Evolutionary conservation across 2,888 invertebrate genomes (phyloP).

Genomic region (Masnerella sp.): DNA sequence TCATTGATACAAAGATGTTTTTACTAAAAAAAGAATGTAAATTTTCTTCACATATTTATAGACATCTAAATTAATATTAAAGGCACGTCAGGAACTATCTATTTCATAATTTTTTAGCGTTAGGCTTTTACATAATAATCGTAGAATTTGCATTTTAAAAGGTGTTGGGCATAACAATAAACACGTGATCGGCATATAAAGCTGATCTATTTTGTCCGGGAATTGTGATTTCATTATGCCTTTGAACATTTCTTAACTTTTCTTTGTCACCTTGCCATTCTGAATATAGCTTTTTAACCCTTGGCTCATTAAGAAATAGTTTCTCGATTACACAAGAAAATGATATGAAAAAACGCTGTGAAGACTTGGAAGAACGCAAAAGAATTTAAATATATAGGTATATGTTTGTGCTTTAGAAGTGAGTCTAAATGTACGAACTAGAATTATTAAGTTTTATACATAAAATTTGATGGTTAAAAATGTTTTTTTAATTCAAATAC

Average conservation of each 20-base stretch:
- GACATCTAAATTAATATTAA: slow-evolving; percentile 48
- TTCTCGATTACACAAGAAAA: too few relatives aligned
- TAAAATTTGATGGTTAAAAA: too few relatives aligned
- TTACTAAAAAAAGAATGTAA: slow-evolving; percentile 21
- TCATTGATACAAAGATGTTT: slow-evolving; percentile 5
- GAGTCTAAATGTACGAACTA: too few relatives aligned
- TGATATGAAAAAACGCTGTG: too few relatives aligned
- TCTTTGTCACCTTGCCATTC: not conserved
- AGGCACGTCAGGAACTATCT: slow-evolving; percentile 46
- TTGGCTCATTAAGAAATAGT: too few relatives aligned
- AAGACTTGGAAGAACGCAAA: too few relatives aligned
- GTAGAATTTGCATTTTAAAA: slow-evolving; percentile 53
- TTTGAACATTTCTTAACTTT: not conserved
- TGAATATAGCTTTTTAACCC: too few relatives aligned
- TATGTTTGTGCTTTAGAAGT: too few relatives aligned
- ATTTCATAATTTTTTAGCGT: slow-evolving; percentile 48
- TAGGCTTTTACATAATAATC: slow-evolving; percentile 50
- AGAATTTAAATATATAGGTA: too few relatives aligned
- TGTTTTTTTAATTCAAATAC: too few relatives aligned
- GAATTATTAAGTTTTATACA: too few relatives aligned
- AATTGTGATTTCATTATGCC: slow-evolving; percentile 26
- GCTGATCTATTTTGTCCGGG: slow-evolving; percentile 37
- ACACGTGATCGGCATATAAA: slow-evolving; percentile 57
- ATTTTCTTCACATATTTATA: slow-evolving; percentile 45
- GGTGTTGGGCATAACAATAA: slow-evolving; percentile 55